Conservation (phyloP, 2,888 invertebrate species). For the Blastobasis lacticolella region DNA sequence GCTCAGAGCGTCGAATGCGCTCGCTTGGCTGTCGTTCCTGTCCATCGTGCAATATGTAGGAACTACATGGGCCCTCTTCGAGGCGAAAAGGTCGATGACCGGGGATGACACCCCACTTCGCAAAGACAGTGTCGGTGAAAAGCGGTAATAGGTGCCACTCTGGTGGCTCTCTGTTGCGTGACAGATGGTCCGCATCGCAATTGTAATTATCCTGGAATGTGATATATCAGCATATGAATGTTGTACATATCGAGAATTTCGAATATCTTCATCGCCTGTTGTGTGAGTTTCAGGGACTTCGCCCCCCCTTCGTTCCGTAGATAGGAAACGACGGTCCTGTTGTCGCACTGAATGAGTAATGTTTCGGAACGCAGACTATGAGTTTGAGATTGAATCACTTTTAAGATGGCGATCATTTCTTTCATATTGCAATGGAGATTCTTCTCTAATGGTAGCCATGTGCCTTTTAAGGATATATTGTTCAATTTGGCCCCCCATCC, state of each 20-base stretch:
- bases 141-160: conserved; percentile 2
- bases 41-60: conserved; percentile 11
- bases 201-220: conserved; percentile 25
- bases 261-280: conserved; percentile 9
- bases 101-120: conserved; percentile 2
- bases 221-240: conserved; percentile 12
- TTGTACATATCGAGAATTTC: conserved; percentile 9
- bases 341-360: conserved; percentile 14
- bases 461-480: conserved; percentile 4
- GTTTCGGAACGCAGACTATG: no score
- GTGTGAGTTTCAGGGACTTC: conserved; percentile 6
- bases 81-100: conserved; percentile 3
- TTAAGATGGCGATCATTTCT: conserved; percentile 14
- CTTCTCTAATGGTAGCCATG: conserved; percentile 9
- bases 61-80: conserved; percentile 4
- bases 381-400: not conserved
- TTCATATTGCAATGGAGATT: conserved; percentile 15
- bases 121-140: not conserved
- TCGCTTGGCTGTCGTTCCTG: conserved; percentile 6
- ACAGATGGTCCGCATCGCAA: conserved; percentile 18
- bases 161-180: not conserved
- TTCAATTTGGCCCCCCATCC: conserved; percentile 16
- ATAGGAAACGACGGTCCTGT: conserved; percentile 15
- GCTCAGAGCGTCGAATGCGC: conserved; percentile 11
- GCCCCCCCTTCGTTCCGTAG: conserved; percentile 21